Base-by-base conservation (phyloP, 2,888 invertebrate species). In the Colostygia pectinataria region DNA sequence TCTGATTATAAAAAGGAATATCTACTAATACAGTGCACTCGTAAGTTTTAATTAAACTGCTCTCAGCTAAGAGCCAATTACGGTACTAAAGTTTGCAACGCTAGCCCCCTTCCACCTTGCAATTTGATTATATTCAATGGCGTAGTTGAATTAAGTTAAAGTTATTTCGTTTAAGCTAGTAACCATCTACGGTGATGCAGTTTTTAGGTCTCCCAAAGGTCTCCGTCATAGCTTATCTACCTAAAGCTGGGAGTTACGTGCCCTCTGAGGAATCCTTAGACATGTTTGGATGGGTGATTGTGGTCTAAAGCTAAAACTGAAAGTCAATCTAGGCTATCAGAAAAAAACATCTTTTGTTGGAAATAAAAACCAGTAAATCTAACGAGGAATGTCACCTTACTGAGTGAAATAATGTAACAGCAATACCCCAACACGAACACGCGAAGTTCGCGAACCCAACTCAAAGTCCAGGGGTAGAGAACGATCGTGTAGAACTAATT, bases 31-130 rank as follows among this genome's bases (percentile, higher is more conserved):
- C 28, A 38, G 32, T 29, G 29, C 24, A 32, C 37, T 38, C 31
- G 25, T 46, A 25, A 46, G 37, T 51, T 51, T 51, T 46, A 51
- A 51, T 46, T 46, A 51, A 52, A 46, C 14, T 24, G 24, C 42
- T 37, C 29, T 42, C 42, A 46, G 41, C 41, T 46, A 24, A 41
- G 33, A 52, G 38, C 42, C 46, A 46, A 52, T 52, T 52, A 51
- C 25, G 31, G 31, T 38, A 27, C 8, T 36, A 37, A 27, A 33
- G 40, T 38, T 25, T 34, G 34, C 39, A 31, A 18, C 34, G 41
- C 33, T 29, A 15, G 15, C 3, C 7, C 12, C 44, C 12, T 28
- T 14, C 25, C 28, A 15, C 12, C 23, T 32, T 10, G 0, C 4
- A 4, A 25, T 10, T 3, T 28, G 4, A 10, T 28, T 28, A 12